Evolutionary conservation across 2,797 vertebrate species (phyloP).

Genomic region (Harpagifer antarcticus): DNA sequence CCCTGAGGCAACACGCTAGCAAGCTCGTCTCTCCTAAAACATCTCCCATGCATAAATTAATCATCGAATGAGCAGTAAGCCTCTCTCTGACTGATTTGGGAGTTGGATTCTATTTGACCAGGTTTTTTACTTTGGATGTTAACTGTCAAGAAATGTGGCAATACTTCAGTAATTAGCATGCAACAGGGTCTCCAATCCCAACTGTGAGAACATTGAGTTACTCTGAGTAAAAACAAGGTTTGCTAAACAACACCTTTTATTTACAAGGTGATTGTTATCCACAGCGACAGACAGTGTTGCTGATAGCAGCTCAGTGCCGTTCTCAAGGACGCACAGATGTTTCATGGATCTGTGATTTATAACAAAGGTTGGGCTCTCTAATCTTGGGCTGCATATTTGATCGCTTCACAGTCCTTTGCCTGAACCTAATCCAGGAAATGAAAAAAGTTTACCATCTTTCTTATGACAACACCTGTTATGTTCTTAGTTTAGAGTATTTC

Average conservation of each 20-base stretch:
- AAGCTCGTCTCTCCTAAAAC: conserved; percentile 56
- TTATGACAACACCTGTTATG: conserved; percentile 29
- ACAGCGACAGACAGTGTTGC: conserved; percentile 13
- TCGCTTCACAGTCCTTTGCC: conserved; percentile 30
- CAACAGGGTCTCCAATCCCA: conserved; percentile 19
- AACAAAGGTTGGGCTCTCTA: conserved; percentile 22
- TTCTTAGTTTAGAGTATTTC: conserved; percentile 17
- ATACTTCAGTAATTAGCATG: conserved; percentile 34
- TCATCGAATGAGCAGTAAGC: conserved; percentile 43
- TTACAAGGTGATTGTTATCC: conserved; percentile 37
- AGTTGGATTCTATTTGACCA: conserved; percentile 57
- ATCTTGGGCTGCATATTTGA: conserved; percentile 27
- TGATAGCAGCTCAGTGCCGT: conserved; percentile 23
- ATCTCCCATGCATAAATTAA: conserved; percentile 71
- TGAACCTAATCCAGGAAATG: conserved; percentile 48
- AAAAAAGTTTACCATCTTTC: conserved; percentile 26
- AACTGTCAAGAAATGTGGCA: conserved; percentile 36
- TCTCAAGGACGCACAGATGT: conserved; percentile 46
- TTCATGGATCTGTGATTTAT: conserved; percentile 12
- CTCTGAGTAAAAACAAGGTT: conserved; percentile 31
- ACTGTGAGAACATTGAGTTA: conserved; percentile 11
- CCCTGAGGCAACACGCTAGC: conserved; percentile 53
- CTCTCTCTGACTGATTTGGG: conserved; percentile 57
- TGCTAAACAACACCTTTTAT: conserved; percentile 19
- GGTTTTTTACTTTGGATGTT: conserved; percentile 56